Percentiles rank a stretch among this genome's conserved stretches.
Evolutionary conservation across 2,113 vertebrate genomes (phyloP).

Genomic region (Cacatua alba): DNA sequence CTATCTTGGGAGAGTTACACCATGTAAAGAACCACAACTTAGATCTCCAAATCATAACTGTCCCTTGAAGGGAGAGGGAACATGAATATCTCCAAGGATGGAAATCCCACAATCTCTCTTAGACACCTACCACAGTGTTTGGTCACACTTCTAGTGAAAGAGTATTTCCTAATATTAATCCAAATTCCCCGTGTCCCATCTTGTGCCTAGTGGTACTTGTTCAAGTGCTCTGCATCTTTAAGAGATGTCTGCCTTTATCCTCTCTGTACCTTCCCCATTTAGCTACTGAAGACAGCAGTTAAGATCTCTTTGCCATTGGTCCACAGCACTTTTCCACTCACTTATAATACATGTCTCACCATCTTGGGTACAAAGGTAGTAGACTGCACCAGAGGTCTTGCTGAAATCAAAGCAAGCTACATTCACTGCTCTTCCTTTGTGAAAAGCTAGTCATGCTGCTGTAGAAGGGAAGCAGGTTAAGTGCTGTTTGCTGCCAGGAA

Average conservation of each 20-base stretch:
- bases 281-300: background rate
- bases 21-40: background rate
- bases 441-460: background rate
- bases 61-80: background rate
- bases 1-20: background rate
- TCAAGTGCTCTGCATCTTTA: background rate
- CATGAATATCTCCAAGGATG: background rate
- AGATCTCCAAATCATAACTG: background rate
- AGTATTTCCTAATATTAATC: background rate
- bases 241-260: background rate
- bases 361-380: background rate
- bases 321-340: background rate
- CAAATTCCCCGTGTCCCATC: background rate
- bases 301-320: background rate
- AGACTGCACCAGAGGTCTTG: background rate
- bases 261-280: background rate
- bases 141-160: background rate
- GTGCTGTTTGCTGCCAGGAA: background rate
- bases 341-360: background rate
- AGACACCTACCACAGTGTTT: background rate
- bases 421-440: background rate
- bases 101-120: background rate
- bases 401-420: background rate
- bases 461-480: background rate
- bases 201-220: background rate